Base-by-base conservation (phyloP, 2,888 invertebrate species). In the Eupithecia subfuscata region DNA sequence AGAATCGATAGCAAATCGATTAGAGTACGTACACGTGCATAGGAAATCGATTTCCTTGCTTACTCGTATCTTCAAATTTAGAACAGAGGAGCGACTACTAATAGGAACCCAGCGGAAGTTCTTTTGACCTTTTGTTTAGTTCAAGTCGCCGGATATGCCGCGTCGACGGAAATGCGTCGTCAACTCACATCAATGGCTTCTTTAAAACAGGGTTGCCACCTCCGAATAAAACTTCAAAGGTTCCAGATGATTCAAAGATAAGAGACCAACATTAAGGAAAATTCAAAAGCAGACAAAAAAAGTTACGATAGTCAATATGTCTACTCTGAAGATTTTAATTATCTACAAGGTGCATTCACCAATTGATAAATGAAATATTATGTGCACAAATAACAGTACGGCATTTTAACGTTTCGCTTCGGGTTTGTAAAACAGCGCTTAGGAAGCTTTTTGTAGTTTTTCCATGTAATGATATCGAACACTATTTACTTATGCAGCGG, bases 51-150 rank as follows among this genome's bases (percentile, higher is more conserved):
- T 68, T 43, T 18, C 18, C 14, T 68, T 67, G 14, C 7, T 25
- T 12, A 43, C n/a, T 25, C 37, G 7, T 12, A n/a, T 45, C 16
- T 68, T 68, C 43, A 45, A 65, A 52, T 37, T 72, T 25, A 72
- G 67, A 48, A 65, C 22, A 67, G 73, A 77, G 78, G 82, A 83
- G 80, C 83, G 84, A 83, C 83, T 81, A 83, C 52, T 81, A 82
- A 82, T 40, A 84, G 82, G 82, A 82, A 82, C 73, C 76, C 83
- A 85, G 83, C 92, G 93, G 94, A 93, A 93, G 91, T 88, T 84
- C 89, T 85, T 91, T 91, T 93, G 93, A 93, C 93, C 93, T 92
- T 92, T 94, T 94, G 93, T 94, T 93, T 93, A 90, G 84, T 82
- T 82, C 85, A 82, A 89, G 89, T 83, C 82, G 82, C 86, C 87